Evolutionary conservation across 2,113 vertebrate genomes (phyloP).

Genomic region (Enhydra lutris): DNA sequence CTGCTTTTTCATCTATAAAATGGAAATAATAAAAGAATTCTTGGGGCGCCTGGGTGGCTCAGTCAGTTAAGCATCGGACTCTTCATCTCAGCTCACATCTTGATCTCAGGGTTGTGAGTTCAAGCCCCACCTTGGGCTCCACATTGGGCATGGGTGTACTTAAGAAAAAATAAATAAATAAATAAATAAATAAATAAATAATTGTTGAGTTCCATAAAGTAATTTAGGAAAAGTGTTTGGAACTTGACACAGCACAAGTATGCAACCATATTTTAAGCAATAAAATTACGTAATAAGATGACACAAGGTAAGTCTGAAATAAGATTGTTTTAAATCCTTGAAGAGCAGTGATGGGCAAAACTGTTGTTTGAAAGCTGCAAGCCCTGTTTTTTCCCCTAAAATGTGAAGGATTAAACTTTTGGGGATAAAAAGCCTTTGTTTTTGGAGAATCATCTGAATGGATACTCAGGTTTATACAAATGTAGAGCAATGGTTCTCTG

Average conservation of each 20-base stretch:
- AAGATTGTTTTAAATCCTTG: not conserved
- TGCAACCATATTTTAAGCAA: not conserved
- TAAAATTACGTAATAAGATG: not conserved
- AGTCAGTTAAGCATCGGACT: not conserved
- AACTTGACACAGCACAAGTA: not conserved
- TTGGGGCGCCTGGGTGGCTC: not conserved
- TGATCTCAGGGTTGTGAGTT: not conserved
- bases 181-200: not conserved
- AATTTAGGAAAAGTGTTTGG: not conserved
- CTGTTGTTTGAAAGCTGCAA: not conserved
- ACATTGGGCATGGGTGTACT: not conserved
- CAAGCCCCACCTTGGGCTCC: not conserved
- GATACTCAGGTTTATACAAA: not conserved
- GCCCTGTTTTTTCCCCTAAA: not conserved
- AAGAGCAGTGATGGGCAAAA: not conserved
- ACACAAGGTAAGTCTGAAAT: not conserved
- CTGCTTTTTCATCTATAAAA: not conserved
- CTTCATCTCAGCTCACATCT: not conserved
- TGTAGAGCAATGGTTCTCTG: not conserved
- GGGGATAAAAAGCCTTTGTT: not conserved
- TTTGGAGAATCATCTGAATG: conserved; percentile 14
- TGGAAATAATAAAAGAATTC: not conserved
- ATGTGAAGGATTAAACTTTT: not conserved
- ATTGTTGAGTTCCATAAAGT: not conserved
- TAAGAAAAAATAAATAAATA: not conserved